Evolutionary conservation across 2,797 vertebrate genomes (phyloP), one percentile per base, ranked within the genome.

Genomic region (Caiman crocodilus): DNA sequence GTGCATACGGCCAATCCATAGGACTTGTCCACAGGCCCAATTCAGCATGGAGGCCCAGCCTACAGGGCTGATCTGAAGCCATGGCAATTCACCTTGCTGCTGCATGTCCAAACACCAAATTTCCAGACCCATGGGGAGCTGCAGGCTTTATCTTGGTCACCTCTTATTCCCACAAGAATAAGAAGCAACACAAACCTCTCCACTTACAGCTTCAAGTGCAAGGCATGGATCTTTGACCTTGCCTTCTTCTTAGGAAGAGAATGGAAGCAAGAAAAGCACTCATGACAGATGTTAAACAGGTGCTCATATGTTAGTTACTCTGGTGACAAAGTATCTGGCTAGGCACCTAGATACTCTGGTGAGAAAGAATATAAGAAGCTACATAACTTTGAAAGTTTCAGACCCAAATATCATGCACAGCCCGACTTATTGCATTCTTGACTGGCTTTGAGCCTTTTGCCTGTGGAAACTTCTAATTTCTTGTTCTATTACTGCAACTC

Each of bases 351-450:
- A 67, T 20, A 92, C 25, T 4, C 4, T 16, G 90, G 59, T 78
- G 93, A 91, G 76, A 92, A 93, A 92, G 74, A 90, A 80, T 67
- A 81, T 67, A 79, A 78, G n/a, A 94, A 76, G 55, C 76, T 42
- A 21, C 10, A 18, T 17, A 58, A 73, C 86, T 91, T 93, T 89
- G 91, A 90, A 57, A 32, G 67, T 18, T 75, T 89, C 79, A 85
- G 88, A 71, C 14, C 28, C n/a, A 90, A 91, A 59, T 55, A 65
- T 4, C 90, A 76, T 17, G 56, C 77, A 77, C 2, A 94, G 17
- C 73, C 61, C 9, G 42, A 65, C 86, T 67, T 82, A 90, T 69
- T 83, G 14, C 90, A 67, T 82, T 89, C 87, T 71, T 90, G 32
- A 56, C 57, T 87, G 21, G 3, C 67, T 65, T 59, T 94, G 21